A percentile compares a stretch with the other conserved stretches of the same genome.
These are phyloP conservation scores for Ophthalmotilapia sp. DNA, from an alignment of 2,113 vertebrate species.

Conservation along the genomic window DNA sequence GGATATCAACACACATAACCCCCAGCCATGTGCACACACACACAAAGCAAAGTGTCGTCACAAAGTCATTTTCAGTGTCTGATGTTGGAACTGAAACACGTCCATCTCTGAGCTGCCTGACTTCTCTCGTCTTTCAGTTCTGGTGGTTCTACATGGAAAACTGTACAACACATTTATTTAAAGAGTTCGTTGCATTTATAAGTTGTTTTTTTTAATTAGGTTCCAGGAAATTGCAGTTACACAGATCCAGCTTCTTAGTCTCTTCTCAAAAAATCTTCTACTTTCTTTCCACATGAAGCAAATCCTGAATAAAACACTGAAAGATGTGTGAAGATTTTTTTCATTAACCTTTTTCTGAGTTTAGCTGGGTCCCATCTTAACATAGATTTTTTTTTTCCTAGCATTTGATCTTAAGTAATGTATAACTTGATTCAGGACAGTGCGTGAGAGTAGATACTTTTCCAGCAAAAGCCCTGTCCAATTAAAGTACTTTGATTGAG, in stretches of 20 bases:
- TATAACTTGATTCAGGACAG: neutral
- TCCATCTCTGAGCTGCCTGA: neutral
- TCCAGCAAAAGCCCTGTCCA: neutral
- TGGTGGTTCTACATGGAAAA: neutral
- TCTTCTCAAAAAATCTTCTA: neutral
- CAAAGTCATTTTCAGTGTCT: constrained; percentile 35
- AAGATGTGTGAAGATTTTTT: neutral
- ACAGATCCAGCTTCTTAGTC: neutral
- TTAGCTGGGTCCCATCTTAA: neutral
- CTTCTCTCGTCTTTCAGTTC: neutral
- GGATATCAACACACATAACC: neutral
- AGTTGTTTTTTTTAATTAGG: neutral
- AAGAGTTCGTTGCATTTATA: neutral
- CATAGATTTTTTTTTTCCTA: neutral
- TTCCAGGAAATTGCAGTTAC: neutral
- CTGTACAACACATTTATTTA: neutral
- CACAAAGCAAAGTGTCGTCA: constrained; percentile 5
- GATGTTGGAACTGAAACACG: constrained; percentile 7
- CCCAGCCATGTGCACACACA: neutral
- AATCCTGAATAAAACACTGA: neutral
- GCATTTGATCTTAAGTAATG: neutral
- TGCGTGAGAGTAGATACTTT: neutral
- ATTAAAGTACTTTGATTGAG: constrained; percentile 19
- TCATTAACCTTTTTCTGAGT: neutral
- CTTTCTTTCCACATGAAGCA: neutral